Base-by-base conservation (phyloP, 2,888 invertebrate species). In the Macrosoma leucophasiata region DNA sequence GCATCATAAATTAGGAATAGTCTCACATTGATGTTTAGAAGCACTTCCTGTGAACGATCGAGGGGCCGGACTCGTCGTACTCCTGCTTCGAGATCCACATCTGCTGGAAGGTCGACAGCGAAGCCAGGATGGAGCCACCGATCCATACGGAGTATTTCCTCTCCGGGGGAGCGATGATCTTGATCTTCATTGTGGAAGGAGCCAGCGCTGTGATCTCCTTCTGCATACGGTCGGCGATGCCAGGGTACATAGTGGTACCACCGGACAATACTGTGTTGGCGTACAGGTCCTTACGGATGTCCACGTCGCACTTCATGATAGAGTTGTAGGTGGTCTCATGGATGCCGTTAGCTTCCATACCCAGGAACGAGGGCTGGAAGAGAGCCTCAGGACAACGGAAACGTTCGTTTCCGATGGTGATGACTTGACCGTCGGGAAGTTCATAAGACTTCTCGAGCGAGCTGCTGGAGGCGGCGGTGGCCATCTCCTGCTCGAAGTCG, bases 11-110 rank as follows among this genome's bases (percentile, higher is more conserved):
- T 70, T 68, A 75, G 66, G 61, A 64, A 73, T 63, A 77, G 78
- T 77, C 77, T 78, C 69, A 75, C 59, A 72, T 67, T 70, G 50
- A 30, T 35, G 40, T 30, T 48, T 75, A 77, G 76, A 76, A 78
- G 68, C 96, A 96, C 89, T 97, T 97, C 88, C 96, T 93, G 92
- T 97, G 96, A 68, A 97, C 96, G 72, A 96, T 95, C 62, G 94
- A 94, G 63, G 96, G 96, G 67, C 97, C 97, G 59, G 96, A 95
- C 85, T 97, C 97, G 79, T 97, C 96, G 86, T 97, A 97, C 77
- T 97, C 97, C 85, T 96, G 95, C 87, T 97, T 96, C 73, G 94
- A 94, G 87, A 95, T 94, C 95, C 95, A 95, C 94, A 95, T 95
- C 87, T 94, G 93, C 75, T 94, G 94, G 93, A 95, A 95, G 84